Evolutionary conservation across 2,888 invertebrate species (phyloP).

Genomic region (Volucella inflata): DNA sequence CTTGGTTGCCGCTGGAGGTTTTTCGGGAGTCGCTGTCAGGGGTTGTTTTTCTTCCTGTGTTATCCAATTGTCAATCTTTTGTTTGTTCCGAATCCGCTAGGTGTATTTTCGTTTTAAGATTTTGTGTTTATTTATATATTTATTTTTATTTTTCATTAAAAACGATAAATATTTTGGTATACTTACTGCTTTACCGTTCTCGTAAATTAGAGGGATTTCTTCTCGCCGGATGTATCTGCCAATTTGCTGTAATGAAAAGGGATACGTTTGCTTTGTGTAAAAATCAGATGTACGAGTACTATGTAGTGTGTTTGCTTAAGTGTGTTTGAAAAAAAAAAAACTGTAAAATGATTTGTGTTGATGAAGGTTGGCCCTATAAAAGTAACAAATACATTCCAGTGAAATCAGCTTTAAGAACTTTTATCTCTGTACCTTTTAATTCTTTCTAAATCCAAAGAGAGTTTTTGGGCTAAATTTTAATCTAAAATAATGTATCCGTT

Average conservation of each 20-base stretch:
- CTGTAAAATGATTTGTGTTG: too few species aligned
- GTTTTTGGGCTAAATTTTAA: too few species aligned
- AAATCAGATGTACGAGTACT: background rate
- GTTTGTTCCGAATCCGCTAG: slow-evolving; percentile 28
- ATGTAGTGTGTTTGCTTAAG: background rate
- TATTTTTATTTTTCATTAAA: background rate
- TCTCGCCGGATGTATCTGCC: slow-evolving; percentile 81
- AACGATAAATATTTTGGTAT: background rate
- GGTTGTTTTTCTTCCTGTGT: background rate
- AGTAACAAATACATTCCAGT: too few species aligned
- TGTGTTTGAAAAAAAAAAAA: background rate
- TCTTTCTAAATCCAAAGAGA: too few species aligned
- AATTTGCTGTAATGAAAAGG: slow-evolving; percentile 80
- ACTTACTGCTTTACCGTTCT: slow-evolving; percentile 81
- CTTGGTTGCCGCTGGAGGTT: background rate
- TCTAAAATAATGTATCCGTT: too few species aligned
- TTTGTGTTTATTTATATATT: background rate
- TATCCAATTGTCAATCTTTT: slow-evolving; percentile 27
- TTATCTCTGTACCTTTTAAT: too few species aligned
- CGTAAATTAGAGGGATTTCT: slow-evolving; percentile 80
- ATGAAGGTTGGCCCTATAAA: too few species aligned
- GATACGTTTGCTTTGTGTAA: background rate
- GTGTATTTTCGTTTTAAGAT: slow-evolving; percentile 7
- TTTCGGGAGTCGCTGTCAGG: background rate
- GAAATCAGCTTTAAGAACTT: too few species aligned